Evolutionary conservation across 2,113 vertebrate species (phyloP).

Genomic region (Myodes glareolus): DNA sequence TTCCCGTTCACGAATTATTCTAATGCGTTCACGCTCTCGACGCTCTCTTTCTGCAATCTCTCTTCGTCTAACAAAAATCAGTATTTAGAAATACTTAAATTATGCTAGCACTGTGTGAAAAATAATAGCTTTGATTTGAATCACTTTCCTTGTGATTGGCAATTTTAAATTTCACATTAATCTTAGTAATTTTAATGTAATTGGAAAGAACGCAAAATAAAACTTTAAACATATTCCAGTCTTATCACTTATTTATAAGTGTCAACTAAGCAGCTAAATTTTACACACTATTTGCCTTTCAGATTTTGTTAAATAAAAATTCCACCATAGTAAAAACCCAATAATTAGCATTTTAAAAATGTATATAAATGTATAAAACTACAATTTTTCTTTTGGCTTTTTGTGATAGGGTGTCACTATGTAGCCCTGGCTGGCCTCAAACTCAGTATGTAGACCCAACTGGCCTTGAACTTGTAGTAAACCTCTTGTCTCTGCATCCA

Average conservation of each 20-base stretch:
- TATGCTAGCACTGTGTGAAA: conserved; percentile 79
- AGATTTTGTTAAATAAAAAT: conserved; percentile 72
- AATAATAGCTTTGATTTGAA: conserved; percentile 75
- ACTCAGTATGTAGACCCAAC: background rate
- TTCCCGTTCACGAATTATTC: conserved; percentile 94
- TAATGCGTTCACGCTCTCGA: conserved; percentile 93
- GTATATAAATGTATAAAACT: conserved; percentile 50
- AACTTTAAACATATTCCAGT: conserved; percentile 72
- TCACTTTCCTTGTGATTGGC: conserved; percentile 63
- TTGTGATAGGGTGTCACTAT: background rate
- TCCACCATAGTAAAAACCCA: conserved; percentile 49
- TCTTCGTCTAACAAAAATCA: conserved; percentile 88
- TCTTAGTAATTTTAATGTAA: conserved; percentile 74
- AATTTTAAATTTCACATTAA: conserved; percentile 75
- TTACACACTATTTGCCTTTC: conserved; percentile 58
- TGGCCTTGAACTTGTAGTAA: background rate
- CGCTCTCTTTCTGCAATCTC: conserved; percentile 93
- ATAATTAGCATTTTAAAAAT: conserved; percentile 53
- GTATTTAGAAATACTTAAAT: conserved; percentile 80
- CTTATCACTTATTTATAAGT: conserved; percentile 66
- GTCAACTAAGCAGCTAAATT: conserved; percentile 57
- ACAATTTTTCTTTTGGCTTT: background rate
- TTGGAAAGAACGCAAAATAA: conserved; percentile 74
- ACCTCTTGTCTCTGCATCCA: background rate
- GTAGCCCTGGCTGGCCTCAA: background rate